A percentile compares a stretch with the other conserved stretches of the same genome.
Evolutionary conservation across 1,140 invertebrate species (phyloP).

Genomic region (Drosophila orena): DNA sequence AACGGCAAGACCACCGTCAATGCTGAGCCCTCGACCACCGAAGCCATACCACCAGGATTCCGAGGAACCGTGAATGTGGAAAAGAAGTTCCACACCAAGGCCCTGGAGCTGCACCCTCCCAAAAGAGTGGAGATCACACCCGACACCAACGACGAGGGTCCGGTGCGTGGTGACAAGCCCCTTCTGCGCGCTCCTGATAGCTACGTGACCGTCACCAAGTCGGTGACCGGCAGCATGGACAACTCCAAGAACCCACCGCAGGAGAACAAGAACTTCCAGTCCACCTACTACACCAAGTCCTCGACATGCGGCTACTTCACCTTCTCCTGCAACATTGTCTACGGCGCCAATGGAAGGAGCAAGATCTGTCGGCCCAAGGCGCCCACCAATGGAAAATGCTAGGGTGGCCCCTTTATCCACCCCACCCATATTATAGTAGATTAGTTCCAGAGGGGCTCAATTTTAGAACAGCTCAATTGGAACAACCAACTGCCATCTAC

Average conservation of each 20-base stretch:
- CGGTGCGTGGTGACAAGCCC: conserved; percentile 71
- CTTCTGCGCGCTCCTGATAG: conserved; percentile 82
- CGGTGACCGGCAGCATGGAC: conserved; percentile 89
- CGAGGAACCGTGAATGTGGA: conserved; percentile 83
- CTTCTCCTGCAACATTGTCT: conserved; percentile 92
- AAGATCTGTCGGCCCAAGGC: conserved; percentile 92
- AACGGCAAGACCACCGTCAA: conserved; percentile 71
- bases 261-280: conserved; percentile 88
- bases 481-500: conserved; percentile 29
- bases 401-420: conserved; percentile 7
- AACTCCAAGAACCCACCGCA: conserved; percentile 86
- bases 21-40: conserved; percentile 61
- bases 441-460: conserved; percentile 60
- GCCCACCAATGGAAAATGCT: conserved; percentile 83
- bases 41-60: conserved; percentile 76
- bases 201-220: conserved; percentile 91
- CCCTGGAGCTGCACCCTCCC: conserved; percentile 61
- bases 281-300: conserved; percentile 93
- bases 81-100: conserved; percentile 82
- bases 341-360: conserved; percentile 90
- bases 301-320: conserved; percentile 94
- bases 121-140: conserved; percentile 71
- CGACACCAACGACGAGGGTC: conserved; percentile 62
- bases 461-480: conserved; percentile 29
- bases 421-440: conserved; percentile 33